Percentiles rank a stretch among this genome's conserved stretches.
Evolutionary conservation across 2,888 invertebrate genomes (phyloP).

Genomic region (Brachycybe producta): DNA sequence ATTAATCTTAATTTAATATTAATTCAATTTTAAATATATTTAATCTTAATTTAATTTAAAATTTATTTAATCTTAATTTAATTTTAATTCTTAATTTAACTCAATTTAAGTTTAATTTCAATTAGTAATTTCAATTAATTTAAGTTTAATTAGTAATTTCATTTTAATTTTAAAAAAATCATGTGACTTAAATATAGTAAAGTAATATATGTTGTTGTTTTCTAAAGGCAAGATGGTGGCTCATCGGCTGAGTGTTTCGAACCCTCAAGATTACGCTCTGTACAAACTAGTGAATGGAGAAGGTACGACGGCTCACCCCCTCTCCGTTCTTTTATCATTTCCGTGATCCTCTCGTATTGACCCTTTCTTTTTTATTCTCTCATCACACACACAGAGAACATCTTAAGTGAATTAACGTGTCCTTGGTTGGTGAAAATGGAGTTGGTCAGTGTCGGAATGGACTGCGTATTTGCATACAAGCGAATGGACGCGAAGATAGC

Average conservation of each 20-base stretch:
- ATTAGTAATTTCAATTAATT: no score
- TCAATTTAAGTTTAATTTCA: no score
- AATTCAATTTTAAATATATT: no score
- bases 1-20: no score
- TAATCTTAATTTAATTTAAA: no score
- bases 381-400: constrained; percentile 76
- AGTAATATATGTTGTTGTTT: constrained; percentile 15
- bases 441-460: constrained; percentile 46
- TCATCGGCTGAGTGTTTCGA: constrained; percentile 86
- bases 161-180: constrained; percentile 16
- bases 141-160: no score
- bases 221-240: constrained; percentile 65
- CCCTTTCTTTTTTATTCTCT: constrained; percentile 22
- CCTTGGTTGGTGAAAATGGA: constrained; percentile 72
- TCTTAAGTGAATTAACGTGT: constrained; percentile 74
- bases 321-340: background rate
- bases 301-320: constrained; percentile 49
- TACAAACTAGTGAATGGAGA: constrained; percentile 81
- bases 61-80: no score
- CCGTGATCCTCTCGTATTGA: background rate
- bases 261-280: constrained; percentile 89
- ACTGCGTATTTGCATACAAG: constrained; percentile 88
- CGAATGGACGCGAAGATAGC: constrained; percentile 92
- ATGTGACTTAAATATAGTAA: background rate
- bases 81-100: no score